A percentile compares a stretch with the other conserved stretches of the same genome.
These are phyloP conservation scores for Drosophila flavopinicola DNA, from an alignment of 2,888 invertebrate genomes.

Conservation along the genomic window DNA sequence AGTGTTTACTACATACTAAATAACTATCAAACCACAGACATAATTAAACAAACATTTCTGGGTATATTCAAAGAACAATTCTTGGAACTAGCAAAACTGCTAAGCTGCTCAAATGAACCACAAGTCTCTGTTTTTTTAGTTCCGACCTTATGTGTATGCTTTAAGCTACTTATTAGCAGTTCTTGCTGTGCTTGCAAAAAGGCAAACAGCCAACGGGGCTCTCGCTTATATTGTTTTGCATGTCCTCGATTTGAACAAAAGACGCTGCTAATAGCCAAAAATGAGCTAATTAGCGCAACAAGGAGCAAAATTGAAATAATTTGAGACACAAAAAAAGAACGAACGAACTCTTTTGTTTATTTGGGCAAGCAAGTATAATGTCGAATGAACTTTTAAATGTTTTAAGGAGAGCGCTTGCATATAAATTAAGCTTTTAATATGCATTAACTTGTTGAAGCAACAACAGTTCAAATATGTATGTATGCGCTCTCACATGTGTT, in stretches of 20 bases:
- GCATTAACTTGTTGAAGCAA: constrained; percentile 40
- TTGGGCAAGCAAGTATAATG: constrained; percentile 43
- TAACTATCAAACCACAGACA: neutral
- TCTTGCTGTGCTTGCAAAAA: constrained; percentile 3
- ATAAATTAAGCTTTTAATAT: constrained; percentile 44
- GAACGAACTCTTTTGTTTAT: constrained; percentile 35
- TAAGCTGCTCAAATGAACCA: constrained; percentile 17
- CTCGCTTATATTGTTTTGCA: constrained; percentile 44
- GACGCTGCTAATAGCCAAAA: constrained; percentile 55
- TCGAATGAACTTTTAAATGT: constrained; percentile 27
- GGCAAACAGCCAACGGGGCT: constrained; percentile 48
- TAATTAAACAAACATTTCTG: neutral
- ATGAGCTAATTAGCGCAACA: constrained; percentile 68
- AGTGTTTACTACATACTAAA: too few relatives aligned
- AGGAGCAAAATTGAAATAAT: constrained; percentile 22
- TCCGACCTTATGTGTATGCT: neutral
- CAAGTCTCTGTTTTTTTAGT: constrained; percentile 9
- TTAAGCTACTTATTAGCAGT: constrained; percentile 60
- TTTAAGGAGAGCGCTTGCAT: constrained; percentile 23
- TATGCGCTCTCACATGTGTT: constrained; percentile 1
- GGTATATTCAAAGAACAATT: too few relatives aligned
- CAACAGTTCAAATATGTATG: constrained; percentile 29
- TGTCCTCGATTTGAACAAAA: constrained; percentile 58
- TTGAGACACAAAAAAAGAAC: constrained; percentile 8
- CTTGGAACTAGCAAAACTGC: constrained; percentile 1